Evolutionary conservation across 1,140 invertebrate species (phyloP), one percentile per base, ranked within the genome.

Genomic region (Myzus persicae): DNA sequence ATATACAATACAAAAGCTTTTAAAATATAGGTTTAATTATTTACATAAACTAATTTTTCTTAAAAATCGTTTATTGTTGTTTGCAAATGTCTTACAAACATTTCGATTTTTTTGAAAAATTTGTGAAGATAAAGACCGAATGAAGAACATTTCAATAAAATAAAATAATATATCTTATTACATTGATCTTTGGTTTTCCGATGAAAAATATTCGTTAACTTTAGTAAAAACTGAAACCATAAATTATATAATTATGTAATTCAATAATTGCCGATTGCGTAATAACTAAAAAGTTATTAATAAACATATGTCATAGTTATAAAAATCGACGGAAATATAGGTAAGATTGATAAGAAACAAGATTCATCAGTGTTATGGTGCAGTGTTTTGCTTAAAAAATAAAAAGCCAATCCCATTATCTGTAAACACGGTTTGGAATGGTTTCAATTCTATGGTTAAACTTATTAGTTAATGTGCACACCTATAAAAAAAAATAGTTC

Each of bases 81-180:
- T 22, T n/a, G 42, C 26, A 42, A 67, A 42, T n/a, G 26, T n/a
- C n/a, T 67, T 67, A n/a, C 54, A 44, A n/a, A 42, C 7, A 67
- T 44, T 59, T 31, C 7, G 18, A 89, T 51, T 54, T 42, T 54
- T 67, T 67, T 40, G 26, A 42, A 59, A 67, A 90, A 59, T n/a
- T 1, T 44, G 31, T 8, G 31, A 42, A n/a, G 51, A 90, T 42
- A 59, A 67, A 2, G 51, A 90, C 42, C 89, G 89, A 90, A 42
- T 36, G 42, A 22, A 67, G n/a, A 90, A 42, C 89, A 90, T 89
- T 54, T 89, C 24, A 24, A 51, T 88, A 88, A 88, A n/a, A 89
- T 38, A 40, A 48, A 36, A 31, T 38, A 40, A 48, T 22, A 31
- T 88, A 46, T 48, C 48, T 46, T 26, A 88, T 89, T 40, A 24